Evolutionary conservation across 2,797 vertebrate genomes (phyloP).

Genomic region (Eurystomus glaucurus): DNA sequence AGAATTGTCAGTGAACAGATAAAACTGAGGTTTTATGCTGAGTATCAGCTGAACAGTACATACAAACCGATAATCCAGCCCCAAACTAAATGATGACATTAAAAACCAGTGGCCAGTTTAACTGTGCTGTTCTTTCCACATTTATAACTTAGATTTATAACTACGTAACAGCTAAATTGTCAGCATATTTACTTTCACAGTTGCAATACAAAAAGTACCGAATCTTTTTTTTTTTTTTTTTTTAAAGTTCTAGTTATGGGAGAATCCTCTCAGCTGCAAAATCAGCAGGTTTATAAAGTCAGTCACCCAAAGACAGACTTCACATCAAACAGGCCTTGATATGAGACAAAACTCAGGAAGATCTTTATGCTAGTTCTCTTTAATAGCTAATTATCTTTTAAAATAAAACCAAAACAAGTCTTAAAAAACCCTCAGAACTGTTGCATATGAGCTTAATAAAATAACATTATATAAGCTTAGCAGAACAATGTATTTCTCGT

Average conservation of each 20-base stretch:
- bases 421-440: background rate
- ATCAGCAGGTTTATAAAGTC: background rate
- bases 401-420: background rate
- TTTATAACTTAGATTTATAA: background rate
- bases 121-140: background rate
- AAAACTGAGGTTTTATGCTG: background rate
- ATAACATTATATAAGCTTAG: background rate
- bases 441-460: background rate
- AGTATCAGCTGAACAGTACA: background rate
- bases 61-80: background rate
- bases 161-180: background rate
- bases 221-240: background rate
- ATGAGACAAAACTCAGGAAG: background rate
- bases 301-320: background rate
- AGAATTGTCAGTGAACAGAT: background rate
- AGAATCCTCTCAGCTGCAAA: background rate
- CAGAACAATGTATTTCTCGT: background rate
- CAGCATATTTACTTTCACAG: background rate
- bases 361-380: background rate
- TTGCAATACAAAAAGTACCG: background rate
- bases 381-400: background rate
- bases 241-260: background rate
- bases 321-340: background rate
- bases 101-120: background rate
- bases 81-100: background rate